These are phyloP conservation scores for Xanthia icteritia DNA, from an alignment of 2,888 invertebrate species.

Conservation along the genomic window DNA sequence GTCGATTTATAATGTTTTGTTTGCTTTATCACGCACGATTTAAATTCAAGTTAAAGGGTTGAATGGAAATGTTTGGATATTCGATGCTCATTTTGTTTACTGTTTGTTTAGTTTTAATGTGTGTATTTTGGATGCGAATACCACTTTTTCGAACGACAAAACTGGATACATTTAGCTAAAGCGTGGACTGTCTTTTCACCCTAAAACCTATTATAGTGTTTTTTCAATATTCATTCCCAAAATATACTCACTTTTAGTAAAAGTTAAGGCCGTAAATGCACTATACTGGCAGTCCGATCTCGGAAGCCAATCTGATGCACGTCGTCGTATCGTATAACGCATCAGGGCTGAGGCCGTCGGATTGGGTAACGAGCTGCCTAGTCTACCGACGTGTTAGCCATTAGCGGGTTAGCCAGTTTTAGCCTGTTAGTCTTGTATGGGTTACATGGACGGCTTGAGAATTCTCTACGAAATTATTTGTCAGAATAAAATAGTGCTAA, in stretches of 20 bases:
- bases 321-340: conserved; percentile 35
- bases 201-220: background rate
- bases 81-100: conserved; percentile 15
- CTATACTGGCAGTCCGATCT: background rate
- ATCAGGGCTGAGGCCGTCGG: conserved; percentile 6
- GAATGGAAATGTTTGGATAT: conserved; percentile 7
- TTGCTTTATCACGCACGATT: conserved; percentile 7
- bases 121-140: background rate
- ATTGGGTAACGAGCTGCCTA: conserved; percentile 21
- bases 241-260: background rate
- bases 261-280: background rate
- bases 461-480: background rate
- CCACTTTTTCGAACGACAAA: background rate
- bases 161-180: background rate
- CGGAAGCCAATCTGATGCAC: conserved; percentile 23
- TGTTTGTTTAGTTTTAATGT: background rate
- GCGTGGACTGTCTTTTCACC: background rate
- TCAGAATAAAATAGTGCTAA: background rate
- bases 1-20: conserved; percentile 34
- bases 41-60: background rate
- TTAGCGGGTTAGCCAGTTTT: conserved; percentile 12
- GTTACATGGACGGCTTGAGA: background rate
- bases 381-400: background rate
- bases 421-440: conserved; percentile 7
- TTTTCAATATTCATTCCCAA: background rate